These are phyloP conservation scores for Chanos chanos DNA, from an alignment of 2,797 vertebrate genomes.

Conservation along the genomic window DNA sequence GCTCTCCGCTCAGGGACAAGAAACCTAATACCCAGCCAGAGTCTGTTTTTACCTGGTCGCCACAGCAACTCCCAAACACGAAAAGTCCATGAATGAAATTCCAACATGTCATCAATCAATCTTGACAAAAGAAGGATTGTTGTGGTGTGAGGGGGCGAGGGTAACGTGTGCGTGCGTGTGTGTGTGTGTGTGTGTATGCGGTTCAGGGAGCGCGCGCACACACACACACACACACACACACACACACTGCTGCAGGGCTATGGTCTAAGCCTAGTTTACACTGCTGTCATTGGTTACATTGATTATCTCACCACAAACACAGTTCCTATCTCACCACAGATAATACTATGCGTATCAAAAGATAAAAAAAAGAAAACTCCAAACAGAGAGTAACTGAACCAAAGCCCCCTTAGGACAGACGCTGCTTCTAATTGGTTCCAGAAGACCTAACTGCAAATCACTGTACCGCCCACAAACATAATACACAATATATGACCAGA, in stretches of 20 bases:
- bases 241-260: conserved; percentile 11
- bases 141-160: conserved; percentile 51
- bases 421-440: conserved; percentile 38
- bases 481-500: neutral
- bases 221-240: conserved; percentile 19
- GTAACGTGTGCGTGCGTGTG: conserved; percentile 41
- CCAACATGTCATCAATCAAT: conserved; percentile 67
- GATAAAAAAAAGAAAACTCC: conserved; percentile 16
- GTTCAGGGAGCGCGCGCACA: conserved; percentile 3
- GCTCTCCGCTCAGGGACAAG: conserved; percentile 54
- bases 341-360: conserved; percentile 26
- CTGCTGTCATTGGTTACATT: neutral
- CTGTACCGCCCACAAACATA: conserved; percentile 9
- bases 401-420: conserved; percentile 15
- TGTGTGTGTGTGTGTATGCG: neutral
- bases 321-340: conserved; percentile 22
- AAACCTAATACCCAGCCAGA: conserved; percentile 55
- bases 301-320: conserved; percentile 26
- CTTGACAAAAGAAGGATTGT: conserved; percentile 60
- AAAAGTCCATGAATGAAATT: conserved; percentile 65
- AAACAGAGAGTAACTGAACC: conserved; percentile 32
- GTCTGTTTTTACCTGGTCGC: conserved; percentile 70
- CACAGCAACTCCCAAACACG: conserved; percentile 65
- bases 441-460: conserved; percentile 18
- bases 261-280: neutral